These are phyloP conservation scores for Drosophila merina DNA, from an alignment of 2,888 invertebrate species.

Conservation along the genomic window DNA sequence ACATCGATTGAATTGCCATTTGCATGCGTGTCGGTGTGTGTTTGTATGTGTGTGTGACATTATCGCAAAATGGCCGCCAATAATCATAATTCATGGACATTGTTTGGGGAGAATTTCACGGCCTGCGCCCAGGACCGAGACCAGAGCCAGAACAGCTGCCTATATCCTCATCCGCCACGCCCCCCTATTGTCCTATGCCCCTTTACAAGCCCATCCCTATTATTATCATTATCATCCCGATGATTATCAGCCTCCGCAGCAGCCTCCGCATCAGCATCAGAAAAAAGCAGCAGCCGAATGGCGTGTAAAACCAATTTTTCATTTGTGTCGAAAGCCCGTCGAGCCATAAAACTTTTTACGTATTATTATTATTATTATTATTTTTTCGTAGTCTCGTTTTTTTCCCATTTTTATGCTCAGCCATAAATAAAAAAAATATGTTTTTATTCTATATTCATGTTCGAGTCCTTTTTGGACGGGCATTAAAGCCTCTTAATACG, in stretches of 20 bases:
- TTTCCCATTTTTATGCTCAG: slow-evolving; percentile 28
- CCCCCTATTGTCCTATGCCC: slow-evolving; percentile 6
- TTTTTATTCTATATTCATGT: slow-evolving; percentile 65
- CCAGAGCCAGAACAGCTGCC: slow-evolving; percentile 28
- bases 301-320: slow-evolving; percentile 79
- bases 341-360: slow-evolving; percentile 73
- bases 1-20: slow-evolving; percentile 63
- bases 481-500: slow-evolving; percentile 70
- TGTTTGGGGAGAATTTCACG: slow-evolving; percentile 37
- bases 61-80: slow-evolving; percentile 48
- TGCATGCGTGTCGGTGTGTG: slow-evolving; percentile 34
- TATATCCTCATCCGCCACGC: slow-evolving; percentile 14
- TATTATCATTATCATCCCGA: slow-evolving; percentile 43
- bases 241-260: slow-evolving; percentile 12
- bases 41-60: slow-evolving; percentile 38
- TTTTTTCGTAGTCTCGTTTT: slow-evolving; percentile 5
- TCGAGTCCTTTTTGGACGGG: slow-evolving; percentile 20
- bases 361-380: slow-evolving; percentile 70
- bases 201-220: slow-evolving; percentile 34
- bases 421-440: slow-evolving; percentile 56
- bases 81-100: slow-evolving; percentile 65
- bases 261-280: background rate
- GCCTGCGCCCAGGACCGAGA: slow-evolving; percentile 1
- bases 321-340: slow-evolving; percentile 60
- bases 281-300: slow-evolving; percentile 41